Conservation (phyloP, 2,797 vertebrate species). For the Sebastes paucispinis region DNA sequence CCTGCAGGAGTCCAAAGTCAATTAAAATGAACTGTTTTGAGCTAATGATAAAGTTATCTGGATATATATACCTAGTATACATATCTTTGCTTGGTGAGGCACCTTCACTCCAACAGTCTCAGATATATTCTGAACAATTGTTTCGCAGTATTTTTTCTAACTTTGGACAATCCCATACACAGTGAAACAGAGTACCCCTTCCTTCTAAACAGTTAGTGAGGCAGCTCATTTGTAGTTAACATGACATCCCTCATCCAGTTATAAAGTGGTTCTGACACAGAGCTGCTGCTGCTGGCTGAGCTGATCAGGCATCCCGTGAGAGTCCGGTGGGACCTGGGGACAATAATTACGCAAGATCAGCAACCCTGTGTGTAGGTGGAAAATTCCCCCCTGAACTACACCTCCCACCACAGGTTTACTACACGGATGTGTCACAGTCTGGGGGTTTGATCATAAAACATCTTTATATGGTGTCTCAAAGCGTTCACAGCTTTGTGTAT, state of each 20-base stretch:
- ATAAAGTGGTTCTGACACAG: constrained; percentile 21
- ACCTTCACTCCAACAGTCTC: too few relatives aligned
- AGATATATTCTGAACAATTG: too few relatives aligned
- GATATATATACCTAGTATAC: too few relatives aligned
- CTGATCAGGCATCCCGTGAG: constrained; percentile 51
- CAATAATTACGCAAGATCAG: constrained; percentile 67
- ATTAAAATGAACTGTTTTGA: too few relatives aligned
- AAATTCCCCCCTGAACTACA: constrained; percentile 4
- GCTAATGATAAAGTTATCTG: too few relatives aligned
- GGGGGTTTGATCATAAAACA: not conserved
- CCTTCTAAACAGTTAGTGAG: too few relatives aligned
- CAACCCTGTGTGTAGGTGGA: constrained; percentile 47
- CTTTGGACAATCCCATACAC: too few relatives aligned
- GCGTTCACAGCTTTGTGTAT: not conserved
- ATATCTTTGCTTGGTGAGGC: too few relatives aligned
- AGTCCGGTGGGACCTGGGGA: constrained; percentile 49
- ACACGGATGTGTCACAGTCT: not conserved
- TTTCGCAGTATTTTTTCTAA: too few relatives aligned
- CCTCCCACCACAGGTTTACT: constrained; percentile 30
- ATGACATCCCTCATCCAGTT: constrained; percentile 9
- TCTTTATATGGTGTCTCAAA: not conserved
- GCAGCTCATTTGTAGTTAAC: constrained; percentile 14
- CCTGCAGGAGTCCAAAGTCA: too few relatives aligned
- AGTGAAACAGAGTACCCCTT: too few relatives aligned
- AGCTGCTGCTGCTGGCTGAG: constrained; percentile 25